These are phyloP conservation scores for Chaenocephalus aceratus DNA, from an alignment of 2,113 vertebrate species.

Conservation along the genomic window DNA sequence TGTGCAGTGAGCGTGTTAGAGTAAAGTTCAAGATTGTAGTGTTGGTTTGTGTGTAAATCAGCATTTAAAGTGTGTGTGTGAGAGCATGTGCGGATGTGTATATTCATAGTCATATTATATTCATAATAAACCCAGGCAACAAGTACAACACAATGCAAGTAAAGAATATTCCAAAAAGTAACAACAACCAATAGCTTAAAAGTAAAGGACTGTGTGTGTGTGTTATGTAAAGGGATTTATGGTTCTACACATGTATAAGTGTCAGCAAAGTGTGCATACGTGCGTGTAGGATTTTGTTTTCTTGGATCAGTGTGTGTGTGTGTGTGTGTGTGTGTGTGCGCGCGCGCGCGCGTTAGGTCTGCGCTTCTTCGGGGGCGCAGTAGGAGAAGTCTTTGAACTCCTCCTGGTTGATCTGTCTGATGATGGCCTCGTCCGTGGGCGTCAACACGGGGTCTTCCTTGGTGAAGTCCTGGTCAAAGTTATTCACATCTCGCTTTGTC, in stretches of 20 bases:
- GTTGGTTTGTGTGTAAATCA: conserved; percentile 18
- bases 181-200: conserved; percentile 79
- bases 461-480: conserved; percentile 99
- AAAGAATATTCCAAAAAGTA: conserved; percentile 76
- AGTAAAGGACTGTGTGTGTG: conserved; percentile 60
- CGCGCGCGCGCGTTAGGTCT: conserved; percentile 84
- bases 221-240: conserved; percentile 54
- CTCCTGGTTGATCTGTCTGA: conserved; percentile 99
- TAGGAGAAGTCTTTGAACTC: conserved; percentile 99
- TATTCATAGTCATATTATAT: conserved; percentile 64
- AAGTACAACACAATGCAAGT: conserved; percentile 77
- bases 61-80: conserved; percentile 22
- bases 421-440: conserved; percentile 94
- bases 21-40: conserved; percentile 8
- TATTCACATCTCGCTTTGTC: conserved; percentile 99
- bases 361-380: conserved; percentile 92
- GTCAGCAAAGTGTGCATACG: conserved; percentile 1
- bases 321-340: conserved; percentile 19
- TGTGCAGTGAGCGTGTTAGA: conserved; percentile 6
- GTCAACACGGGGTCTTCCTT: conserved; percentile 97
- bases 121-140: conserved; percentile 79
- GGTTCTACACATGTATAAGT: conserved; percentile 39
- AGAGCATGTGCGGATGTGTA: conserved; percentile 53
- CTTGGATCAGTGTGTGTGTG: conserved; percentile 35
- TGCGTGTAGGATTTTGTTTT: conserved; percentile 26